Percentiles rank a stretch among this genome's conserved stretches.
Evolutionary conservation across 2,797 vertebrate genomes (phyloP).

Genomic region (Sebastes itinus): DNA sequence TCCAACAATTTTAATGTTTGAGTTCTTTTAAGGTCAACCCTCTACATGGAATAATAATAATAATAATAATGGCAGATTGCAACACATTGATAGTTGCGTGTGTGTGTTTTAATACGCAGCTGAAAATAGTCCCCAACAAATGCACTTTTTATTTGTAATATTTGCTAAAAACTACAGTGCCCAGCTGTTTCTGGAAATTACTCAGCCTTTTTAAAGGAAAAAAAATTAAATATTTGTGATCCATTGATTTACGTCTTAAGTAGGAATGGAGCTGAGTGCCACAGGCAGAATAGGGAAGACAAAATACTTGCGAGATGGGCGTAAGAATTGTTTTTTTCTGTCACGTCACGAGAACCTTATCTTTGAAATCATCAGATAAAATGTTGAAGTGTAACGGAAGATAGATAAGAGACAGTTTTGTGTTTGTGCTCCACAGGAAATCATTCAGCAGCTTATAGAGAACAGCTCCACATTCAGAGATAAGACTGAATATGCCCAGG

Average conservation of each 20-base stretch:
- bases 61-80: fast-evolving
- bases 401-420: constrained; percentile 1
- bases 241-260: not conserved
- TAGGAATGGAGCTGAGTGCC: not conserved
- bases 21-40: too few species aligned
- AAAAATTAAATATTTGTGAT: not conserved
- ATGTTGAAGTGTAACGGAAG: not conserved
- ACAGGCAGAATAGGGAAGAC: not conserved
- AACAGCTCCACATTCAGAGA: constrained; percentile 96
- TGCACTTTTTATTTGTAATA: not conserved
- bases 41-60: too few species aligned
- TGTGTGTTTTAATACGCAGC: not conserved
- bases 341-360: not conserved
- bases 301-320: not conserved
- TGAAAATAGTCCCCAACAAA: not conserved
- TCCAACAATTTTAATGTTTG: too few species aligned
- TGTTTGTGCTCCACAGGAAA: constrained; percentile 85
- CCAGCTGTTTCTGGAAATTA: not conserved
- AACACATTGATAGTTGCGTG: not conserved
- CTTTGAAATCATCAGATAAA: not conserved
- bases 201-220: not conserved
- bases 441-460: constrained; percentile 95
- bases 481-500: constrained; percentile 97
- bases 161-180: not conserved
- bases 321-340: not conserved